Percentiles rank a stretch among this genome's conserved stretches.
These are phyloP conservation scores for Cromileptes altivelis DNA, from an alignment of 2,113 vertebrate genomes.

Conservation along the genomic window DNA sequence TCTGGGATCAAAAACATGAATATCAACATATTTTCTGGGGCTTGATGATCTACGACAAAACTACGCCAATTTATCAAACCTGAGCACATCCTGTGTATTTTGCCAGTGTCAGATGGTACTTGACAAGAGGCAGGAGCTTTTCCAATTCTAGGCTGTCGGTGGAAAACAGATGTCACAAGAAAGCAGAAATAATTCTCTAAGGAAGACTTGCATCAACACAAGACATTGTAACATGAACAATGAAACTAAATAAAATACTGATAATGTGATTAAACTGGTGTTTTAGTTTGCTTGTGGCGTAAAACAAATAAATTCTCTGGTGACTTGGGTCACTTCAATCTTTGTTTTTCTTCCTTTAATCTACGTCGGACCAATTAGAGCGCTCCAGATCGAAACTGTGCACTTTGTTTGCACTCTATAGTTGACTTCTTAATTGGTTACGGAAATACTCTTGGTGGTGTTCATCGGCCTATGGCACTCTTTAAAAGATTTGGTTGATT, in stretches of 20 bases:
- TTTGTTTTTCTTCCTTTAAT: constrained; percentile 25
- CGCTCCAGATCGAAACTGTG: constrained; percentile 28
- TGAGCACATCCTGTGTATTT: constrained; percentile 26
- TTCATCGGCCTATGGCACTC: constrained; percentile 85
- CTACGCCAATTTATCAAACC: constrained; percentile 32
- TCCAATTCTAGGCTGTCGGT: constrained; percentile 72
- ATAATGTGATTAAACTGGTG: constrained; percentile 51
- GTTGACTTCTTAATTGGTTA: constrained; percentile 33
- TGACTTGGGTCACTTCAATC: constrained; percentile 34
- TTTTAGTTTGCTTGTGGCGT: constrained; percentile 38
- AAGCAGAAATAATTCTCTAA: constrained; percentile 88
- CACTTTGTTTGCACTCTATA: constrained; percentile 34
- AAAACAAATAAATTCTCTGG: constrained; percentile 40
- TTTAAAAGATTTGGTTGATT: constrained; percentile 77
- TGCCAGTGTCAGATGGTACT: constrained; percentile 19
- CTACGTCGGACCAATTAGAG: constrained; percentile 34
- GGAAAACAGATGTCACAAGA: constrained; percentile 84
- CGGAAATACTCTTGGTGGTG: constrained; percentile 72
- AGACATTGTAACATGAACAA: constrained; percentile 64
- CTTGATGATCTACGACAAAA: constrained; percentile 5
- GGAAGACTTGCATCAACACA: constrained; percentile 77
- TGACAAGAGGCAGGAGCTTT: constrained; percentile 43
- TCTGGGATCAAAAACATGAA: constrained; percentile 17
- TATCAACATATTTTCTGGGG: constrained; percentile 2
- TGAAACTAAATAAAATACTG: constrained; percentile 53